Evolutionary conservation across 2,113 vertebrate genomes (phyloP), one percentile per base, ranked within the genome.

Genomic region (Tetrax tetrax): DNA sequence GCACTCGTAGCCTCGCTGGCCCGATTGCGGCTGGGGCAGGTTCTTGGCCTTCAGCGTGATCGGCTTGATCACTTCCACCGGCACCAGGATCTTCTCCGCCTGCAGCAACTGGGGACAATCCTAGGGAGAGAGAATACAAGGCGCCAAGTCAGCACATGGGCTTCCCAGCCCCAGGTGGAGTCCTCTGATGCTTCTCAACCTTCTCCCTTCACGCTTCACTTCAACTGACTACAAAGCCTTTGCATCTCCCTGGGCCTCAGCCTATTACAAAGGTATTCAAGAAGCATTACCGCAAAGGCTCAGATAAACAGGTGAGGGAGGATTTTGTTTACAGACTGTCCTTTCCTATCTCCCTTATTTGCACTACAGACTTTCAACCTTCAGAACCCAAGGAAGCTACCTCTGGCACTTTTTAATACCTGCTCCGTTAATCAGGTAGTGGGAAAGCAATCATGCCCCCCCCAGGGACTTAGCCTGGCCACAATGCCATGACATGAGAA

Each of bases 1-100:
- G 78, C 99, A 99, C 92, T 99, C 99, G 1, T 99, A 99, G 22
- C 99, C 99, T 1, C 99, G 95, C 97, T 99, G 99, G n/a, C 99
- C 99, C 0, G 99, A 99, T 97, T 99, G 99, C 0, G 99, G 99
- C 97, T 99, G 99, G 2, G 99, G 99, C 19, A 99, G 98, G 96
- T 99, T 99, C 98, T 99, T 99, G 81, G 99, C 99, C 86, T 99
- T 98, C 70, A 99, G 98, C 0, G 99, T 99, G 97, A 99, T 99
- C 2, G 99, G 99, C 95, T 99, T 99, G 97, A 99, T 98, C 89
- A 99, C 99, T 17, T 99, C 98, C 71, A 99, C 99, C 0, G 99
- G 99, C 47, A 99, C 99, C 97, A 99, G 98, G 97, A 99, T 99
- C 97, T 98, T 98, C 70, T 98, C 99, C 5, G 98, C 98, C 7